Evolutionary conservation across 2,797 vertebrate genomes (phyloP).

Genomic region (Coccyzus lansbergi): DNA sequence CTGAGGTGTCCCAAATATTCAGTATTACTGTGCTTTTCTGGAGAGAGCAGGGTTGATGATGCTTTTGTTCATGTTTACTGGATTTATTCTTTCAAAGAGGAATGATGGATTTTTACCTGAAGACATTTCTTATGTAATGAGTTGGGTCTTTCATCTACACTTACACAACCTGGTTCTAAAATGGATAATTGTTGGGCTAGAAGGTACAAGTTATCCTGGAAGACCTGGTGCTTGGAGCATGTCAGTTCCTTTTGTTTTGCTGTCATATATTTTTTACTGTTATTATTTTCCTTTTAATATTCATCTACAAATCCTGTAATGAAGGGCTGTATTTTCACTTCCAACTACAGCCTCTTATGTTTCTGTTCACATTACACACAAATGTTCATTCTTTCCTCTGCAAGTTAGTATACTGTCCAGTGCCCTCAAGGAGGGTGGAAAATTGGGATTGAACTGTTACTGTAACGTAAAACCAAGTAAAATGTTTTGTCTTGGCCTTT

Average conservation of each 20-base stretch:
- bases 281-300: background rate
- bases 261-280: background rate
- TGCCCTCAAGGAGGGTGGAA: background rate
- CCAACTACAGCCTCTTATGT: background rate
- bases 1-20: background rate
- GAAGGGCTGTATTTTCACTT: background rate
- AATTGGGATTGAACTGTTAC: background rate
- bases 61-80: background rate
- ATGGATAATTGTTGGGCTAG: background rate
- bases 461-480: background rate
- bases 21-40: background rate
- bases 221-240: background rate
- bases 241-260: background rate
- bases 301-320: background rate
- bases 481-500: background rate
- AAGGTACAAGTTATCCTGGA: background rate
- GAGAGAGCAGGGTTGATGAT: background rate
- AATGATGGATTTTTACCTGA: background rate
- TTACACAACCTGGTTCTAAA: background rate
- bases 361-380: background rate
- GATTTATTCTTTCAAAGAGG: background rate
- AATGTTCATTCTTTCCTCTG: background rate
- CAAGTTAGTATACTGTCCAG: background rate
- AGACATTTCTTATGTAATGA: background rate
- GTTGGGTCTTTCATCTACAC: background rate